phyloP scores from a whole-genome alignment of 64 coral and sea anemone genomes.

The Stylophora pistillata region DNA sequence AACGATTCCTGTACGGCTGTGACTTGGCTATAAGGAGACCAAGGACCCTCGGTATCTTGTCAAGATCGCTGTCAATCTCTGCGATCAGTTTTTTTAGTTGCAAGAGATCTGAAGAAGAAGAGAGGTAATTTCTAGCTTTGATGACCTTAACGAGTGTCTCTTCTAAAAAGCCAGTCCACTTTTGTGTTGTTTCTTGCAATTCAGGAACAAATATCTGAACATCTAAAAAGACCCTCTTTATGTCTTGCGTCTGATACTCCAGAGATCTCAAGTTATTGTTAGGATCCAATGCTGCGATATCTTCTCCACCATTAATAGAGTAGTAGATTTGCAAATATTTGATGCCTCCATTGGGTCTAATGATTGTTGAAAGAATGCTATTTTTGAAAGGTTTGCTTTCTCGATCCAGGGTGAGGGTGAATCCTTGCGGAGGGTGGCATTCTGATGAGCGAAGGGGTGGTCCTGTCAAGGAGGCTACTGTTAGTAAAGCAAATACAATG shows the following conservation, averaged over 20 bases:
- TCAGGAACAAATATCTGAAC: background rate
- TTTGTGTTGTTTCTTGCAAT: background rate
- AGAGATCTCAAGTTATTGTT: constrained; percentile 4
- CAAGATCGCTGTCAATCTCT: background rate
- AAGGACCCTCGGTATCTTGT: background rate
- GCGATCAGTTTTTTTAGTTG: background rate
- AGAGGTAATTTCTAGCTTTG: background rate
- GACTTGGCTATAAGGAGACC: background rate
- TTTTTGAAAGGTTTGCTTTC: background rate
- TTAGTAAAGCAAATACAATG: no score
- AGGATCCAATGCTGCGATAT: background rate
- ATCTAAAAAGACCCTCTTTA: constrained; percentile 11
- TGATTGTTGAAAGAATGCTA: background rate
- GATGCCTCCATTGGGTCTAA: background rate
- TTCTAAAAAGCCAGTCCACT: background rate
- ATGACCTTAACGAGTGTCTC: background rate
- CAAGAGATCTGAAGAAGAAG: background rate
- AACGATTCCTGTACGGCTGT: constrained; percentile 15
- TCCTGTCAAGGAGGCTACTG: no score
- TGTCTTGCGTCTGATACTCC: background rate
- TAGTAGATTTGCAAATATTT: constrained; percentile 11
- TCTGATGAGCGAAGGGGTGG: background rate
- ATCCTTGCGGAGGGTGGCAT: background rate
- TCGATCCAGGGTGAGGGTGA: background rate
- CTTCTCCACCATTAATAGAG: background rate